Evolutionary conservation across 2,888 invertebrate species (phyloP).

Genomic region (Phaedon cochleariae): DNA sequence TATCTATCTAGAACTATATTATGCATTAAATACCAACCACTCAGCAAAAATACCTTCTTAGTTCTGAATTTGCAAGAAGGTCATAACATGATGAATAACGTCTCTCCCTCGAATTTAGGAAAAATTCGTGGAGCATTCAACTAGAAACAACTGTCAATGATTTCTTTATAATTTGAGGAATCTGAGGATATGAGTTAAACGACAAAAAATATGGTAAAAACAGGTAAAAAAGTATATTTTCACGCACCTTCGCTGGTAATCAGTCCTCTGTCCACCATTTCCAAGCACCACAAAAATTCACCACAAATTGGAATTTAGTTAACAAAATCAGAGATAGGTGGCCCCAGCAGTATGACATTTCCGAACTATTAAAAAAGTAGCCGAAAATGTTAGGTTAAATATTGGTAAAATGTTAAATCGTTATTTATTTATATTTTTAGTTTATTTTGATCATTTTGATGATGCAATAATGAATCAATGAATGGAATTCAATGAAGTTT

Average conservation of each 20-base stretch:
- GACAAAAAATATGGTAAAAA: slow-evolving; percentile 15
- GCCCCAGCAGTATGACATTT: background rate
- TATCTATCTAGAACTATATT: background rate
- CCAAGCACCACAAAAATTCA: slow-evolving; percentile 26
- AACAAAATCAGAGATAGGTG: slow-evolving; percentile 17
- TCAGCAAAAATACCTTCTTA: slow-evolving; percentile 20
- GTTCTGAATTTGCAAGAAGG: slow-evolving; percentile 33
- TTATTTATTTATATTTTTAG: slow-evolving; percentile 10
- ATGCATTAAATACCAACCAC: background rate
- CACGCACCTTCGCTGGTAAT: slow-evolving; percentile 43
- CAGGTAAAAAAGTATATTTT: slow-evolving; percentile 32
- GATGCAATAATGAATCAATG: no score
- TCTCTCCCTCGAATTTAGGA: slow-evolving; percentile 48
- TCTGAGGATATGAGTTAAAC: slow-evolving; percentile 15
- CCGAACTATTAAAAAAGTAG: background rate
- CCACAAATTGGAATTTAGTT: slow-evolving; percentile 26
- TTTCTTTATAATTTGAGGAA: slow-evolving; percentile 21
- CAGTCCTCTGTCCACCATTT: slow-evolving; percentile 43
- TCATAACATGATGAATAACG: slow-evolving; percentile 39
- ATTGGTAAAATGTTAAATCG: slow-evolving; percentile 2
- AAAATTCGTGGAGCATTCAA: slow-evolving; percentile 17
- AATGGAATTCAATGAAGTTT: no score
- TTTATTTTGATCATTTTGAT: no score
- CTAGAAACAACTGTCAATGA: slow-evolving; percentile 9
- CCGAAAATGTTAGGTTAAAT: background rate